Evolutionary conservation across 2,888 invertebrate genomes (phyloP), one percentile per base, ranked within the genome.

Genomic region (Nasonia oneida): DNA sequence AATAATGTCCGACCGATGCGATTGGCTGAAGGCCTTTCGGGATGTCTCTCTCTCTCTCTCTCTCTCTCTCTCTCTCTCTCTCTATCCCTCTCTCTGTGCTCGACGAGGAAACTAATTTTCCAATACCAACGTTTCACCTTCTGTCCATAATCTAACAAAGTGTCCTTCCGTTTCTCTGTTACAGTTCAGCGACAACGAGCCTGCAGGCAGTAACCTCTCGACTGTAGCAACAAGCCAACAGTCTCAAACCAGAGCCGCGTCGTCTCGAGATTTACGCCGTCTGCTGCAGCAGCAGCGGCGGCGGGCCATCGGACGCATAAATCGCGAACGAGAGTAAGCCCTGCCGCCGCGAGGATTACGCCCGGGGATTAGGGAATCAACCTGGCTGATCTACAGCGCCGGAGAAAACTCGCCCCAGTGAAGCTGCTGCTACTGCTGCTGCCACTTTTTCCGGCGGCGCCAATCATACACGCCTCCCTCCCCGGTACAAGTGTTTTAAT

Each of bases 141-240:
- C 18, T 8, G 57, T 5, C 4, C 37, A 29, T 29, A 23, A 64
- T 23, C 47, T 50, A 80, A 88, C 86, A 85, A 88, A 87, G 88
- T 80, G 87, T 83, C 75, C 79, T 88, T 87, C 77, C 81, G 85
- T 89, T 86, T 89, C 81, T 89, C 83, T 91, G 90, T 91, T 90
- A 79, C 90, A 90, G 91, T 87, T 88, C 15, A 33, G 5, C n/a
- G n/a, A 42, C 42, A 23, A 33, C 70, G 14, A 67, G 70, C 70
- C 37, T 37, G 37, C 29, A 29, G 29, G 42, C 39, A 37, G 73
- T 18, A n/a, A 37, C 10, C 39, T 73, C 67, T 67, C 47, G n/a
- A 47, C 47, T 3, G 10, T 47, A 73, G n/a, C 6, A 14, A 29
- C 12, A 64, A 29, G 29, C 47, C 47, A 47, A 47, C 57, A 29